These are phyloP conservation scores for Heptranchias perlo DNA, from an alignment of 2,113 vertebrate species.

Conservation along the genomic window DNA sequence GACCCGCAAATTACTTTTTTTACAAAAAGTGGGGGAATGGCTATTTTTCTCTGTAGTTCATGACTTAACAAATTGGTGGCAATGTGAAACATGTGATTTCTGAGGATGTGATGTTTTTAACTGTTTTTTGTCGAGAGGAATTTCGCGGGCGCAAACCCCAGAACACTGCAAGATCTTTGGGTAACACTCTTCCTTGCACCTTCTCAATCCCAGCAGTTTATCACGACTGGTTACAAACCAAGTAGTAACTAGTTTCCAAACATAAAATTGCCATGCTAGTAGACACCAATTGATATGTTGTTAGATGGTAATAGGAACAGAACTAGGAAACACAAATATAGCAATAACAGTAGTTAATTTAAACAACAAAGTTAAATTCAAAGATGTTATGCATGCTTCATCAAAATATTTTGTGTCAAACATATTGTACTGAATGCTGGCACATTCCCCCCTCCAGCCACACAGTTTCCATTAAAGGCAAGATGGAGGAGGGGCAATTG, in stretches of 20 bases:
- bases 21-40: background rate
- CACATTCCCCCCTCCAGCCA: background rate
- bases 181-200: background rate
- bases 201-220: background rate
- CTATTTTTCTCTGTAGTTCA: background rate
- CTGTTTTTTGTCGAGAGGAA: background rate
- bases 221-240: background rate
- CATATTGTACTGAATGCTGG: background rate
- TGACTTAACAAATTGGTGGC: background rate
- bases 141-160: background rate
- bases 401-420: background rate
- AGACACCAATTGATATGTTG: background rate
- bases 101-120: background rate
- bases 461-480: background rate
- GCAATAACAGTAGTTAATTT: background rate
- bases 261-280: background rate
- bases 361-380: background rate
- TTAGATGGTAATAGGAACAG: background rate
- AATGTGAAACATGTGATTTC: background rate
- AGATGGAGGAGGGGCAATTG: background rate
- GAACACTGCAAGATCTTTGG: background rate
- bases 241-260: background rate
- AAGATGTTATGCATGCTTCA: background rate
- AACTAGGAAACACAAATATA: background rate
- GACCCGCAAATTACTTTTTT: background rate